Conservation (phyloP, 1,140 invertebrate species). For the Aporrectodea caliginosa region DNA sequence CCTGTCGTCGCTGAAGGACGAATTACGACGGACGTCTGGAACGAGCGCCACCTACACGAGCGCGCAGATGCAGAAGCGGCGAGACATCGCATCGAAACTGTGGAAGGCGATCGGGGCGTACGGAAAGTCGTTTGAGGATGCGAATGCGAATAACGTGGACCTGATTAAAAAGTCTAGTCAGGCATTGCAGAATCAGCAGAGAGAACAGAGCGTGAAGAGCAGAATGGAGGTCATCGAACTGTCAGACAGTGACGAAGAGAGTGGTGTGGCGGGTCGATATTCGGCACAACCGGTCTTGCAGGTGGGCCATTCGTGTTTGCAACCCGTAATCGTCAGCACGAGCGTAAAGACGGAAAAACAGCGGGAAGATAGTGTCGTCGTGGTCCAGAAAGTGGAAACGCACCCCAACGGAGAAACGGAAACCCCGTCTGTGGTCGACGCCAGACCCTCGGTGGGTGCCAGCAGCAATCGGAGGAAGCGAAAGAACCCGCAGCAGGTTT, state of each 20-base stretch:
- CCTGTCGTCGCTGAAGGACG: not conserved
- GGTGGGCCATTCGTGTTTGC: not conserved
- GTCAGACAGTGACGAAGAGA: not conserved
- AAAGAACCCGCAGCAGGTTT: not conserved
- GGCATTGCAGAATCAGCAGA: too few species aligned
- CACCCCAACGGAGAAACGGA: not conserved
- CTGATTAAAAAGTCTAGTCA: too few species aligned
- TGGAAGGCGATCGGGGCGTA: not conserved
- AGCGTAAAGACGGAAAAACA: not conserved
- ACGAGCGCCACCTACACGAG: not conserved
- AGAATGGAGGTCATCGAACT: not conserved
- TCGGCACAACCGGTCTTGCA: too few species aligned
- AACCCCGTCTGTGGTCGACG: not conserved
- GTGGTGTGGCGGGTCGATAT: not conserved
- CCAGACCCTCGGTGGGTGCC: too few species aligned
- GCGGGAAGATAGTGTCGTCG: not conserved
- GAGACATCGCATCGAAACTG: not conserved
- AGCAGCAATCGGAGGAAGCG: not conserved
- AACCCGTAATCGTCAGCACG: not conserved
- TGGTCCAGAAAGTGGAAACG: not conserved
- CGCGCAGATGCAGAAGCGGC: not conserved
- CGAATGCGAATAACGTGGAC: too few species aligned
- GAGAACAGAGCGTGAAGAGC: not conserved
- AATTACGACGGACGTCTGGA: not conserved
- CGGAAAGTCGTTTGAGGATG: not conserved